Conservation (phyloP, 2,113 vertebrate species). For the Epinephelus fuscoguttatus region DNA sequence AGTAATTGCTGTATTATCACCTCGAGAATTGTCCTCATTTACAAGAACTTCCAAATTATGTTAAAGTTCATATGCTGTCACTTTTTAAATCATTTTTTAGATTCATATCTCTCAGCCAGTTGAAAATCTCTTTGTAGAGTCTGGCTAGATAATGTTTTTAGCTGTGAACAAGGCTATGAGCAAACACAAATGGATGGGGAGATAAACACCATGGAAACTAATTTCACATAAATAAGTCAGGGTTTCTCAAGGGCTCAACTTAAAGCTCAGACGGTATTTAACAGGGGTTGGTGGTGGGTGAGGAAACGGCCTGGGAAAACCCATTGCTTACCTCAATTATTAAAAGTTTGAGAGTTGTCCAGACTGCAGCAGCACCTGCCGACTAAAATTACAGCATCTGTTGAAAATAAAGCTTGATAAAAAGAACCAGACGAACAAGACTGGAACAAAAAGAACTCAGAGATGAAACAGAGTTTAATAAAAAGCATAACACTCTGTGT, state of each 20-base stretch:
- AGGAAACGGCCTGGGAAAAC: background rate
- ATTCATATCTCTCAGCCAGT: background rate
- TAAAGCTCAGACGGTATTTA: slow-evolving; percentile 27
- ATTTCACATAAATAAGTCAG: slow-evolving; percentile 25
- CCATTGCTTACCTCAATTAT: background rate
- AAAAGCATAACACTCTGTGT: background rate
- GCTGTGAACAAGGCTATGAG: background rate
- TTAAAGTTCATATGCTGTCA: background rate
- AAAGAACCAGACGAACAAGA: background rate
- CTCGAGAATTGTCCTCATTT: background rate
- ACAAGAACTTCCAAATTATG: background rate
- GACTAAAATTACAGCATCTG: slow-evolving; percentile 11
- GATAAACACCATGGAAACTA: slow-evolving; percentile 25
- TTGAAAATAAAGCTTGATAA: slow-evolving; percentile 7
- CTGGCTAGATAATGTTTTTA: background rate
- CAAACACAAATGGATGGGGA: background rate
- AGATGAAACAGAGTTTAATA: background rate
- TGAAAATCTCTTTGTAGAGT: background rate
- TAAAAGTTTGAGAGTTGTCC: background rate
- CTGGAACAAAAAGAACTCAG: background rate
- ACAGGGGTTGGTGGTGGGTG: background rate
- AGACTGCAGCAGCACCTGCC: background rate
- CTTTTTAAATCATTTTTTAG: background rate
- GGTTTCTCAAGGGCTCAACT: slow-evolving; percentile 11
- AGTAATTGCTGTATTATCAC: background rate